phyloP scores from a whole-genome alignment of 2,113 vertebrate species.

The Myocastor coypus region DNA sequence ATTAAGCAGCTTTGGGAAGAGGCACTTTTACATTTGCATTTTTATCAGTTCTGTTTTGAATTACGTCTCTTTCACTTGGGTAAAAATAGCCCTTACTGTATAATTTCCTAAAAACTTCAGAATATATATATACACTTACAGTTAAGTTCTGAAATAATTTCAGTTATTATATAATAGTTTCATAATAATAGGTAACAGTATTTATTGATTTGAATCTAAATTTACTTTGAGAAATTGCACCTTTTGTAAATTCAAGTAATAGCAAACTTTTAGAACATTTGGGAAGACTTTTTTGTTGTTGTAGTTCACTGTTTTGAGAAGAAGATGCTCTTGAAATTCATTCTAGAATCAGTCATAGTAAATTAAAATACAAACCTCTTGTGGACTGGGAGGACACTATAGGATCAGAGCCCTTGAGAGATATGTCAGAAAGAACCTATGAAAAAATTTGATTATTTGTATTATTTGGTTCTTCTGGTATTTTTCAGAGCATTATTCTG shows the following conservation, averaged over 20 bases:
- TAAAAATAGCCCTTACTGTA: background rate
- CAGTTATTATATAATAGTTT: background rate
- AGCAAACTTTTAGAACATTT: background rate
- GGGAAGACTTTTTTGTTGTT: background rate
- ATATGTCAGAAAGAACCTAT: background rate
- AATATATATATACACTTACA: background rate
- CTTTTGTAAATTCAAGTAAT: background rate
- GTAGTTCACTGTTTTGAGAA: background rate
- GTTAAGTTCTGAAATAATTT: slow-evolving; percentile 28
- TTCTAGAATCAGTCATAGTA: background rate
- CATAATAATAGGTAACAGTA: background rate
- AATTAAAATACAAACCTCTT: background rate
- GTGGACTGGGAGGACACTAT: background rate
- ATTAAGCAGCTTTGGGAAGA: background rate
- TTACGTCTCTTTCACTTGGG: background rate
- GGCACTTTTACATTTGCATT: background rate
- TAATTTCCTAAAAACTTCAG: slow-evolving; percentile 12
- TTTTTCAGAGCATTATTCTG: slow-evolving; percentile 4
- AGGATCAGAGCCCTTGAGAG: no score
- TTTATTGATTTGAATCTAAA: background rate
- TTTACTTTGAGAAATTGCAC: slow-evolving; percentile 12
- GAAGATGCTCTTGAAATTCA: background rate
- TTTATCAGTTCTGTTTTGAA: background rate
- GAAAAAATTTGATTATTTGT: background rate
- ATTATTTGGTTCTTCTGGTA: background rate